Base-by-base conservation (phyloP, 2,888 invertebrate species). In the Amaurobius ferox region DNA sequence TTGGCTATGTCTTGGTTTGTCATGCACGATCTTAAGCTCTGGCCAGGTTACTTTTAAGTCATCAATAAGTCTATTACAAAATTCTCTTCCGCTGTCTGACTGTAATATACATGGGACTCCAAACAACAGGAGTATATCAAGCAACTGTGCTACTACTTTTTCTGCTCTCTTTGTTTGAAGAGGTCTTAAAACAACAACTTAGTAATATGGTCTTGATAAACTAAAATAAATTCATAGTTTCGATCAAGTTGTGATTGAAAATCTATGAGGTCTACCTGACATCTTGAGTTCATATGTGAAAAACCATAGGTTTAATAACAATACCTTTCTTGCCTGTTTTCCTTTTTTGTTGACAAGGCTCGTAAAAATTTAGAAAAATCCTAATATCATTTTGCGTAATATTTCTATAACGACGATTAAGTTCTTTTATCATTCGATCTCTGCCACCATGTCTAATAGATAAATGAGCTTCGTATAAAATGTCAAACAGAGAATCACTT, bases 181-280 rank as follows among this genome's bases (percentile, higher is more conserved):
- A 64, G 88, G 68, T 48, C 85, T 80, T 39, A 89, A 72, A 30
- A 78, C 67, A 26, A 81, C 77, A 81, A 88, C 79, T 89, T 89
- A 1, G 87, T 89, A 16, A 85, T 71, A 61, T 88, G 88, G 66
- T 89, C 89, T 79, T 89, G 88, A 67, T 89, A 89, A 48, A 87
- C 83, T 62, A 89, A 64, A 61, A 89, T 80, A 71, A 88, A 89
- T 78, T 86, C 87, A 62, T 61, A 88, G 28, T 73, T 66, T 55
- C 86, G 80, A 87, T 89, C 89, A 23, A 79, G 80, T 66, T 86
- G 77, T 39, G 77, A 67, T 67, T 89, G 89, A 35, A 83, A 79
- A 70, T 89, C 88, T 44, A 89, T 88, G 29, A 89, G 73, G 68
- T 89, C 89, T 11, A 89, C 87, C 71, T 88, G 72, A 72, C 64